These are phyloP conservation scores for Turritopsis rubra DNA, from an alignment of 30 jellyfish, hydroid and myxozoan species.

Conservation along the genomic window DNA sequence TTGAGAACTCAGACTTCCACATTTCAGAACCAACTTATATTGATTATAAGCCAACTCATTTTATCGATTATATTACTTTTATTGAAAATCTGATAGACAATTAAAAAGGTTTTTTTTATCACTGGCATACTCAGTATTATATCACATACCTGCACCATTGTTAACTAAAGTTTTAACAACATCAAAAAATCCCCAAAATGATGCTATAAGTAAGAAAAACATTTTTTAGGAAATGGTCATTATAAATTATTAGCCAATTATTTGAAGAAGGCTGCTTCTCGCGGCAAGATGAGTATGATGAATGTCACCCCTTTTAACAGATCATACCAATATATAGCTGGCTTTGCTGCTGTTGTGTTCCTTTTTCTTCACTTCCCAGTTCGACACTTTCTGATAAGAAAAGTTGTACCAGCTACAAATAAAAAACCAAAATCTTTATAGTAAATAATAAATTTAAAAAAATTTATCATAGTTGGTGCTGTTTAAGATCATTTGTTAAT, in stretches of 20 bases:
- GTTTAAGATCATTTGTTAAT: too few relatives aligned
- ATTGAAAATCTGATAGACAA: too few relatives aligned
- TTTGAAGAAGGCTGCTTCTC: background rate
- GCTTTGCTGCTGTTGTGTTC: slow-evolving; percentile 28
- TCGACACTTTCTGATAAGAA: slow-evolving; percentile 37
- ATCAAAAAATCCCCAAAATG: slow-evolving; percentile 67
- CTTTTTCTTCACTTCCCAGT: slow-evolving; percentile 33
- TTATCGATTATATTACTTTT: too few relatives aligned
- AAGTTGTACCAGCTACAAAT: slow-evolving; percentile 39
- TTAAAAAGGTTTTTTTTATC: too few relatives aligned
- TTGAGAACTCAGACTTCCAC: too few relatives aligned
- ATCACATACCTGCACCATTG: slow-evolving; percentile 45
- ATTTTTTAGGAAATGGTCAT: too few relatives aligned
- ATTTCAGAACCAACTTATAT: too few relatives aligned
- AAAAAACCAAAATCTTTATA: background rate
- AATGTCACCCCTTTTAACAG: background rate
- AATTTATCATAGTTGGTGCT: too few relatives aligned
- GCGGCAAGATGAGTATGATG: background rate
- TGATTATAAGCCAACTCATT: too few relatives aligned
- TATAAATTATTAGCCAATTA: background rate
- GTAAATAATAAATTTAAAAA: background rate
- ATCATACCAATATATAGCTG: slow-evolving; percentile 46
- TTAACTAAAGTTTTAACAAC: slow-evolving; percentile 37
- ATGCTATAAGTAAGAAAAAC: slow-evolving; percentile 19
- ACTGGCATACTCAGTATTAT: background rate